Base-by-base conservation (phyloP, 2,888 invertebrate genomes). In the Cosmia pyralina region DNA sequence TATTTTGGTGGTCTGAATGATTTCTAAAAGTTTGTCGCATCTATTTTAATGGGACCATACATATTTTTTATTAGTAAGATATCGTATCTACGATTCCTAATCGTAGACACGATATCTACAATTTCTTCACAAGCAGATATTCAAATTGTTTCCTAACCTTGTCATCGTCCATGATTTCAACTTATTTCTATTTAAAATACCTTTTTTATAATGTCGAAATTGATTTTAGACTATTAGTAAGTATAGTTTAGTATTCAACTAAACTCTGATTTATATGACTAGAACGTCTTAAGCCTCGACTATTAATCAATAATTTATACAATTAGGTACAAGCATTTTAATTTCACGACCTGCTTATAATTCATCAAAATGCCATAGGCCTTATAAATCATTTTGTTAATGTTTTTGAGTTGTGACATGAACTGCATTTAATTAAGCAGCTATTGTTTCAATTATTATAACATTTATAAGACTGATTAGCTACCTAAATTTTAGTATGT, bases 281-380 rank as follows among this genome's bases (percentile, higher is more conserved):
- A 53, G 17, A 63, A 13, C 46, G 34, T 63, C 38, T 38, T 11
- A 59, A 65, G 57, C 52, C 59, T 72, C 72, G 59, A 59, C 17
- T 64, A 15, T 52, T 57, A 50, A 65, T 52, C 48, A 76, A 59
- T 59, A 59, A 69, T 58, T 69, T 68, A 81, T 81, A 64, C 53
- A 69, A 77, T 81, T 60, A 28, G 11, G 17, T 38, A 69, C 41
- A 50, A 63, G 38, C 19, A 57, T 55, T 53, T 64, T 34, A 48
- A 67, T 77, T 72, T 78, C 62, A 74, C 63, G 50, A 62, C 17
- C 69, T 74, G 75, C 13, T 71, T 73, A 41, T 38, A 63, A 74
- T 65, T 8, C 53, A 72, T 68, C 58, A 65, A 81, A 52, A 52
- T 69, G 69, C 64, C 62, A 55, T 17, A 69, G 53, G 50, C 63